Percentiles rank a stretch among this genome's conserved stretches.
phyloP scores from a whole-genome alignment of 2,113 vertebrate species.

The Suncus etruscus region DNA sequence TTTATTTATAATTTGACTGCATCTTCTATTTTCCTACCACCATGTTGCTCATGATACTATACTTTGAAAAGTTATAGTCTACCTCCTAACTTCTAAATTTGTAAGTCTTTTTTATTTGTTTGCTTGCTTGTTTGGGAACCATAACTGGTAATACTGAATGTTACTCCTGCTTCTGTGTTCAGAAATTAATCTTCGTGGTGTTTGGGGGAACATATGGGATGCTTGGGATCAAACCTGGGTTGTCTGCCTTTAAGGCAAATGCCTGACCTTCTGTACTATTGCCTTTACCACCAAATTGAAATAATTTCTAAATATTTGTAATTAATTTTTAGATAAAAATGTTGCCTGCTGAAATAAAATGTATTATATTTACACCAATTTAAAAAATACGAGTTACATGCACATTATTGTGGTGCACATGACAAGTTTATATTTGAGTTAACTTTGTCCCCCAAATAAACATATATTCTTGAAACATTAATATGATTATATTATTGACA shows the following conservation, averaged over 20 bases:
- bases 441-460: background rate
- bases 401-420: background rate
- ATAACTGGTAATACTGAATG: too few relatives aligned
- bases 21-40: constrained; percentile 33
- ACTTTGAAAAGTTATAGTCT: background rate
- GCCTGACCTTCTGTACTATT: too few relatives aligned
- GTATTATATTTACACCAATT: background rate
- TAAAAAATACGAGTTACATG: background rate
- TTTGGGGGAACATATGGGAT: too few relatives aligned
- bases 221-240: too few relatives aligned
- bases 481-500: too few relatives aligned
- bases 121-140: too few relatives aligned
- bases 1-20: constrained; percentile 36
- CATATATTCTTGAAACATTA: background rate
- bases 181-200: too few relatives aligned
- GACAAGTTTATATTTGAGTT: background rate
- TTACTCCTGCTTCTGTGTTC: too few relatives aligned
- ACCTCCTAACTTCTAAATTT: background rate
- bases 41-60: background rate
- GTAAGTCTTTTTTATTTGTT: too few relatives aligned
- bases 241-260: too few relatives aligned
- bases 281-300: background rate
- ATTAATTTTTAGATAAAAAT: background rate
- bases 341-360: background rate
- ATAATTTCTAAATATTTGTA: background rate